Percentiles rank a stretch among this genome's conserved stretches.
Conservation (phyloP, 2,888 invertebrate genomes). For the Lycocerus yunnanus region DNA sequence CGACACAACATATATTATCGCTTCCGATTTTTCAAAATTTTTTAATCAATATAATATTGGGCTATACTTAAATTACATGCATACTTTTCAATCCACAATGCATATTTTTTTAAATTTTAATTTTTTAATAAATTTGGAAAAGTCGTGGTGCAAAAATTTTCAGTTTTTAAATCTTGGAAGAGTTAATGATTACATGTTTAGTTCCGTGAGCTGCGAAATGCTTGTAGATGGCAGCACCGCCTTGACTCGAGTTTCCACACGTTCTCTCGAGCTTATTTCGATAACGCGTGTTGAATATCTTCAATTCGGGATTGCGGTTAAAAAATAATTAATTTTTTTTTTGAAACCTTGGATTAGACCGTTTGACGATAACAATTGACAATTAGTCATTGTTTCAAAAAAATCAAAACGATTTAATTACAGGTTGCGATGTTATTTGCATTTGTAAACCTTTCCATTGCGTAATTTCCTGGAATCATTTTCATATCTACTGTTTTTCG, state of each 20-base stretch:
- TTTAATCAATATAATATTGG: not conserved
- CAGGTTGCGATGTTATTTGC: conserved; percentile 40
- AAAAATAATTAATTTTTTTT: not conserved
- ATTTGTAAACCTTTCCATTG: conserved; percentile 36
- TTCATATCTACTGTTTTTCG: not conserved
- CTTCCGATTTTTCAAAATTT: not conserved
- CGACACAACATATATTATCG: not conserved
- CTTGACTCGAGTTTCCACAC: conserved; percentile 8
- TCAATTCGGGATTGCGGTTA: not conserved
- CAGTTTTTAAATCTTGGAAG: not conserved
- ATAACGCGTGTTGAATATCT: not conserved
- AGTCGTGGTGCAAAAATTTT: not conserved
- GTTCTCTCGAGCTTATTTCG: not conserved
- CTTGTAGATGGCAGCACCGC: conserved; percentile 27
- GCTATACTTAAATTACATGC: too few relatives aligned
- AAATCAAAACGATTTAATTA: conserved; percentile 40
- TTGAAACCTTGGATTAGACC: conserved; percentile 20
- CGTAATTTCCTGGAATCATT: conserved; percentile 31
- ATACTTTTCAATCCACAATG: too few relatives aligned
- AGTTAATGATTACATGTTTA: not conserved
- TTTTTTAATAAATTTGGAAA: not conserved
- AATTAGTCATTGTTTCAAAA: conserved; percentile 38
- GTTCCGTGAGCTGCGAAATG: not conserved
- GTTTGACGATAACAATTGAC: conserved; percentile 40
- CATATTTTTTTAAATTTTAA: too few relatives aligned